Evolutionary conservation across 2,797 vertebrate species (phyloP).

Genomic region (Hippopotamyrus pictus): DNA sequence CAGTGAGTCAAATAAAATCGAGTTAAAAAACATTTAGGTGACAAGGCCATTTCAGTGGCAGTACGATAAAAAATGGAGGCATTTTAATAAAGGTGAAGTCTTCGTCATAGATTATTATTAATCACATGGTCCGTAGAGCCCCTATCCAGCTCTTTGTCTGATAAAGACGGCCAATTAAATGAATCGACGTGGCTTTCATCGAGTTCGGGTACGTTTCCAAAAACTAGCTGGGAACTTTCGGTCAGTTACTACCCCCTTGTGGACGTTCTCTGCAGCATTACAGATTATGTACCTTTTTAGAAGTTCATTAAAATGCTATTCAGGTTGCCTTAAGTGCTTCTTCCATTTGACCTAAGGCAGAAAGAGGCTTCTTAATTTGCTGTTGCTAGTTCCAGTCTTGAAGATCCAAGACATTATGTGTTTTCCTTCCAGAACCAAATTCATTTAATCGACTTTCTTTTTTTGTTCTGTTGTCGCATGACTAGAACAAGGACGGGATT

Average conservation of each 20-base stretch:
- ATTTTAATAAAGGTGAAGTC: neutral
- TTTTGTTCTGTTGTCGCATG: neutral
- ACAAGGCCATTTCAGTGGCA: neutral
- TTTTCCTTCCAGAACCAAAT: neutral
- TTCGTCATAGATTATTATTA: neutral
- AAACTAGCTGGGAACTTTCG: neutral
- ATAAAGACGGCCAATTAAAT: neutral
- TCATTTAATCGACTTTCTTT: neutral
- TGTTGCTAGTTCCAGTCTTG: neutral
- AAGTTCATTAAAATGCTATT: neutral
- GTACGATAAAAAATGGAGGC: neutral
- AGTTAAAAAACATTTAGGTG: neutral
- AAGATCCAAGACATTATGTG: neutral
- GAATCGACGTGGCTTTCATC: neutral
- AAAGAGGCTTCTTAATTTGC: neutral
- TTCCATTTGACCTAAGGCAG: neutral
- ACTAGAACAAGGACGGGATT: neutral
- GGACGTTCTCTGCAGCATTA: neutral
- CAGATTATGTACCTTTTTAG: neutral
- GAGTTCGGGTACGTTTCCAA: neutral
- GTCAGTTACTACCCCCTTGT: constrained; percentile 21
- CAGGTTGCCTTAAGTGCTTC: neutral
- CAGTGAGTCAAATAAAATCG: neutral
- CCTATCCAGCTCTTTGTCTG: neutral
- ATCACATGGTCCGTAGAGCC: neutral